Percentiles rank a stretch among this genome's conserved stretches.
phyloP scores from a whole-genome alignment of 2,113 vertebrate species.

The Arenaria interpres region DNA sequence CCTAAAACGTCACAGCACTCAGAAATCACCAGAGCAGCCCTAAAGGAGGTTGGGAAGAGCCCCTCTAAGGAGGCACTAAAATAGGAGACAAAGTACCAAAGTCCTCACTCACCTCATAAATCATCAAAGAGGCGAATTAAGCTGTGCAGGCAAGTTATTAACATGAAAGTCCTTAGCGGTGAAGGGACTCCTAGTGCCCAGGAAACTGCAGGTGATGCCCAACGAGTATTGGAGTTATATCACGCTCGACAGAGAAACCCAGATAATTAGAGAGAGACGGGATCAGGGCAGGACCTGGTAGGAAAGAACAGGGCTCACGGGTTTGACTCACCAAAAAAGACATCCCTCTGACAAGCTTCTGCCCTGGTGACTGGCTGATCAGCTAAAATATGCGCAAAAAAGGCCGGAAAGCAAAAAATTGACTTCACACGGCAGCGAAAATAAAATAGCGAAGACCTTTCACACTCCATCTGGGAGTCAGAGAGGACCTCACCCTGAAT shows the following conservation, averaged over 20 bases:
- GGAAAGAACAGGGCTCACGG: neutral
- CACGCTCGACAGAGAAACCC: neutral
- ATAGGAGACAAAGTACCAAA: neutral
- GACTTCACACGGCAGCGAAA: neutral
- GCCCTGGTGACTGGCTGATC: neutral
- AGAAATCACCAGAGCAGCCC: neutral
- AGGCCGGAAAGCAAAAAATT: neutral
- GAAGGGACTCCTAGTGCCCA: neutral
- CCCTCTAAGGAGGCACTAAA: neutral
- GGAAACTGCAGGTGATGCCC: neutral
- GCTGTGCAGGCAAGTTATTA: neutral
- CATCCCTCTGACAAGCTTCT: neutral
- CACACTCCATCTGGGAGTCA: neutral
- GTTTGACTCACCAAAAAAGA: neutral
- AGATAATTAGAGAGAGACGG: no score
- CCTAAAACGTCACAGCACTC: neutral
- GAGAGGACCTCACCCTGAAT: neutral
- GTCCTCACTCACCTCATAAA: neutral
- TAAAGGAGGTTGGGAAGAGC: neutral
- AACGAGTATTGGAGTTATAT: neutral
- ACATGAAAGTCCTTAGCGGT: neutral
- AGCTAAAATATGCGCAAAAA: neutral
- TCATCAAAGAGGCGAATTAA: neutral
- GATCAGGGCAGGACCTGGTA: neutral
- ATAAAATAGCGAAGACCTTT: neutral